Base-by-base conservation (phyloP, 2,888 invertebrate species). In the Agriopis aurantiaria region DNA sequence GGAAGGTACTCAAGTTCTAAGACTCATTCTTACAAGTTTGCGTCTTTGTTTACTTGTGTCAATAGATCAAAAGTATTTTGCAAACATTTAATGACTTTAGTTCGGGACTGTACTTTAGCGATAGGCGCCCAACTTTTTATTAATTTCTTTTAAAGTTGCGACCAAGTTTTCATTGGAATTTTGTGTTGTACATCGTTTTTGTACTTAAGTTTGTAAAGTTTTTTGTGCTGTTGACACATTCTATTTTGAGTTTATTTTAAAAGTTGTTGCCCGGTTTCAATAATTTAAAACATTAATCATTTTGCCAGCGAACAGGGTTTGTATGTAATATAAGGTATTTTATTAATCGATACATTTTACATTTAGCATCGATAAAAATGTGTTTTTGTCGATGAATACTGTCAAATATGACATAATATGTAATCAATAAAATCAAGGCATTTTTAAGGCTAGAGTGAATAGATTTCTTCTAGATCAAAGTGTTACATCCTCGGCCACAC, bases 41-140 rank as follows among this genome's bases (percentile, higher is more conserved):
- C 33, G 45, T 58, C 46, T 65, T 45, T 14, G 71, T 77, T 79
- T 75, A 77, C 67, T 75, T 79, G 82, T 78, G 82, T 80, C 82
- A 79, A 78, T 80, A 77, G 65, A 74, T 76, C 64, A 62, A 45
- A 72, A 70, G 62, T 65, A 65, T 68, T 48, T 17, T 12, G 59
- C 48, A 9, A 70, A 75, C 56, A 65, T 73, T 61, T 62, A 69
- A 70, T 62, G 59, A 67, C 66, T 67, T 69, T 69, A 71, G 66
- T 71, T 71, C 43, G 62, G n/a, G 48, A 41, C 70, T 69, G 72
- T 72, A 69, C 75, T 70, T 53, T 6, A 74, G 63, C 56, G 75
- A 75, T 75, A 73, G 68, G 66, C 64, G 59, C 52, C 17, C 51
- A 71, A 70, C 65, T 66, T 71, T 71, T 75, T 71, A 73, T 76